phyloP scores from a whole-genome alignment of 2,113 vertebrate genomes.

The Paramisgurnus dabryanus region DNA sequence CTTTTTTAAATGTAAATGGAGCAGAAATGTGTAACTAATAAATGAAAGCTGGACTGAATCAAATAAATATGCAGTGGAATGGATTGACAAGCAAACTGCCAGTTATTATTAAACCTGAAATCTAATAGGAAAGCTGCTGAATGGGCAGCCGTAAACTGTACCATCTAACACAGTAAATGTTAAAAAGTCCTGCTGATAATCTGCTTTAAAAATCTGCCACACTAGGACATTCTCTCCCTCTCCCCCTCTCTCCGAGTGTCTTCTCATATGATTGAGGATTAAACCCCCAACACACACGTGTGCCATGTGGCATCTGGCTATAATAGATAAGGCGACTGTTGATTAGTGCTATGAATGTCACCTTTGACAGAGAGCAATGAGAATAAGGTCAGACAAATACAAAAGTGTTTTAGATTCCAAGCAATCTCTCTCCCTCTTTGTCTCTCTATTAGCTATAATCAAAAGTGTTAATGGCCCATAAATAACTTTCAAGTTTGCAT shows the following conservation, averaged over 20 bases:
- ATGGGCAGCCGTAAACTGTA: slow-evolving; percentile 2
- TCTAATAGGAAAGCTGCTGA: neutral
- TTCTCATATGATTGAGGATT: slow-evolving; percentile 13
- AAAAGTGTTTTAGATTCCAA: neutral
- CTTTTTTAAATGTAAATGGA: too few species aligned
- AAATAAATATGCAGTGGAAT: too few species aligned
- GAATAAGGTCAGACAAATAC: slow-evolving; percentile 15
- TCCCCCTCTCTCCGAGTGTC: neutral
- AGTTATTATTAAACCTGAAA: neutral
- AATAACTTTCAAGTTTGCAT: neutral
- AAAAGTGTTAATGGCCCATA: too few species aligned
- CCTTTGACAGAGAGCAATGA: slow-evolving; percentile 19
- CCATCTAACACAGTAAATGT: neutral
- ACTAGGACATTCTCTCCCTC: neutral
- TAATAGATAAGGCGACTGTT: slow-evolving; percentile 30
- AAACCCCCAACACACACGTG: neutral
- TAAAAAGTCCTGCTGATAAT: neutral
- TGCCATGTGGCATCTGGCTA: slow-evolving; percentile 25
- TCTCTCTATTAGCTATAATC: neutral
- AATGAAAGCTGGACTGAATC: too few species aligned
- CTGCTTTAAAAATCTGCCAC: slow-evolving; percentile 13
- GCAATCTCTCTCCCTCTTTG: neutral
- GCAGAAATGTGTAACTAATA: too few species aligned
- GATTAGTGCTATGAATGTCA: slow-evolving; percentile 30
- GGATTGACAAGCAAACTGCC: too few species aligned